Base-by-base conservation (phyloP, 2,113 vertebrate genomes). In the Nannospalax galili region DNA sequence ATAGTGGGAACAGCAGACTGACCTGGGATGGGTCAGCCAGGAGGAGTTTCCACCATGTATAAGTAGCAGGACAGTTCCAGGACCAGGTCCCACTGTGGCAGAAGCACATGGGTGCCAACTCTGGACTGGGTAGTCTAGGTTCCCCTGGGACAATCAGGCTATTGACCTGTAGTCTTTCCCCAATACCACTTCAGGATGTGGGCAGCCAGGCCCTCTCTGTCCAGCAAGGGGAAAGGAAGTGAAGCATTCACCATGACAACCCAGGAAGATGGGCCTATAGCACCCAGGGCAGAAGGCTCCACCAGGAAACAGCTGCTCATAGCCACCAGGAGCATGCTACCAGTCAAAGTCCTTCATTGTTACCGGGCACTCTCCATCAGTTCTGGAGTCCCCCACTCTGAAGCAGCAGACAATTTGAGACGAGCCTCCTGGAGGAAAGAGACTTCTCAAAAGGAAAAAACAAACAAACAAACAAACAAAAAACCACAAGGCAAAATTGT, bases 141-240 rank as follows among this genome's bases (percentile, higher is more conserved):
- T 16, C 64, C 64, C 5, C 15, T 10, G n/a, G 48, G 11, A 88
- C 3, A 3, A 40, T 20, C 2, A 32, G 17, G 37, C 40, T 70
- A n/a, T 52, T 3, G 8, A 52, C 56, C 37, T 0, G 0, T 2
- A 56, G 15, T 19, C 42, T 58, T 24, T 20, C 70, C 20, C 19
- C 30, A 15, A 16, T 12, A 6, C 20, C 9, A 35, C 35, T 40
- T 28, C 60, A 81, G 32, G 30, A n/a, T 0, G 1, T 17, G 12
- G 45, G 35, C 3, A 48, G n/a, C 56, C 20, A 11, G 9, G 22
- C 62, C 48, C 26, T 24, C 48, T 30, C 58, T 14, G 0, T 24
- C 28, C 5, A 1, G 42, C 64, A 64, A 35, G 14, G 14, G n/a
- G 11, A 60, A 17, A 11, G 48, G 48, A 40, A 3, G 22, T 62